Evolutionary conservation across 2,888 invertebrate genomes (phyloP).

Genomic region (Rhagium mordax): DNA sequence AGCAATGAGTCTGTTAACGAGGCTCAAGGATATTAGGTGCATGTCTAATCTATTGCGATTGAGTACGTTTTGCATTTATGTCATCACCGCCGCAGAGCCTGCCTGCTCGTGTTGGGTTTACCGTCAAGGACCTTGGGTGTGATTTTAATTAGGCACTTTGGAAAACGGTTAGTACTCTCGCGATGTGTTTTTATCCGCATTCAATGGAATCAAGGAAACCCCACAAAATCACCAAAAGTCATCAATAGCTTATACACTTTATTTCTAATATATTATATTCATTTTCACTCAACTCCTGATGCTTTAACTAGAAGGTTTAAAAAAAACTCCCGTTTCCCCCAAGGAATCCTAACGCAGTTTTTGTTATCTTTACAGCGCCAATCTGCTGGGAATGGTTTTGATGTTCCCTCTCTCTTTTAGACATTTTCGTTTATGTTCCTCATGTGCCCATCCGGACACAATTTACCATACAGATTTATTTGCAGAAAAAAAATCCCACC

Average conservation of each 20-base stretch:
- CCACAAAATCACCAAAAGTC: too few species aligned
- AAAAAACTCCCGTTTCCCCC: neutral
- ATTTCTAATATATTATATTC: neutral
- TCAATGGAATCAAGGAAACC: too few species aligned
- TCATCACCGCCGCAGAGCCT: slow-evolving; percentile 32
- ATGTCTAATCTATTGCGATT: slow-evolving; percentile 44
- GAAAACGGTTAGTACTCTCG: neutral
- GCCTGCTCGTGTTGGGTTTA: slow-evolving; percentile 21
- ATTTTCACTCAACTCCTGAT: neutral
- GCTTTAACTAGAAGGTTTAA: neutral
- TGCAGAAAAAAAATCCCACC: neutral
- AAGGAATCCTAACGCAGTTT: neutral
- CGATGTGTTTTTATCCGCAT: neutral
- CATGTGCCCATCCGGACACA: neutral
- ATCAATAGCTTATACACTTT: too few species aligned
- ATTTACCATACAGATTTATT: neutral
- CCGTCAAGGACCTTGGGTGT: slow-evolving; percentile 12
- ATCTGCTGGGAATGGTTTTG: neutral
- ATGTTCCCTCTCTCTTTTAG: neutral
- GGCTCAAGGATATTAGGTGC: slow-evolving; percentile 47
- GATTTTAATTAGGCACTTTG: neutral
- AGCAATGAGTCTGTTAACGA: slow-evolving; percentile 40
- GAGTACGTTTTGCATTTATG: slow-evolving; percentile 41
- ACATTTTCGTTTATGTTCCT: neutral
- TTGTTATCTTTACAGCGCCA: neutral